phyloP scores from a whole-genome alignment of 2,797 vertebrate species.

The Nannoperca obscura region DNA sequence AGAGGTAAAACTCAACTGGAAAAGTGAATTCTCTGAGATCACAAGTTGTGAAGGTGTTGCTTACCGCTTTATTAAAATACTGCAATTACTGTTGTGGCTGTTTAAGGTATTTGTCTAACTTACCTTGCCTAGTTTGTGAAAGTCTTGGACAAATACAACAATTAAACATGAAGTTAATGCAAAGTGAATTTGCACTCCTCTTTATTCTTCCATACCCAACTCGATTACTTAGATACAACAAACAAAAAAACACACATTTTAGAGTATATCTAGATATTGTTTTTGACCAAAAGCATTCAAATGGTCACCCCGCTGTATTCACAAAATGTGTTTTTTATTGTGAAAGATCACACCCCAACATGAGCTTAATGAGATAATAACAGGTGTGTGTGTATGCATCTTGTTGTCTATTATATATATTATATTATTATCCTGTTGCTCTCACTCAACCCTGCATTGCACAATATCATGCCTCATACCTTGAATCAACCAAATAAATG shows the following conservation, averaged over 20 bases:
- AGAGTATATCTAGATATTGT: not conserved
- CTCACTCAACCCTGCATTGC: not conserved
- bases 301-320: too few relatives aligned
- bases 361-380: too few relatives aligned
- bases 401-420: too few relatives aligned
- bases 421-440: not conserved
- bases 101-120: constrained; percentile 8
- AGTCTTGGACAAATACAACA: not conserved
- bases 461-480: not conserved
- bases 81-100: constrained; percentile 23
- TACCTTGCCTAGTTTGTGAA: not conserved
- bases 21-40: constrained; percentile 6
- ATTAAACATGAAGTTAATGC: not conserved
- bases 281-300: not conserved
- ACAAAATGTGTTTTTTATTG: not conserved
- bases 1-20: not conserved
- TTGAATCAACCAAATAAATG: not conserved
- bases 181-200: not conserved
- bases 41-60: constrained; percentile 31
- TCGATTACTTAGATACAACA: not conserved
- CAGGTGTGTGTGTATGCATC: not conserved
- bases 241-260: not conserved
- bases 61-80: constrained; percentile 17
- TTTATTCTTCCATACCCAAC: not conserved
- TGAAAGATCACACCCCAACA: not conserved